Conservation (phyloP, 35 echinoderm and acorn worm species). For the Apostichopus parvimensis region DNA sequence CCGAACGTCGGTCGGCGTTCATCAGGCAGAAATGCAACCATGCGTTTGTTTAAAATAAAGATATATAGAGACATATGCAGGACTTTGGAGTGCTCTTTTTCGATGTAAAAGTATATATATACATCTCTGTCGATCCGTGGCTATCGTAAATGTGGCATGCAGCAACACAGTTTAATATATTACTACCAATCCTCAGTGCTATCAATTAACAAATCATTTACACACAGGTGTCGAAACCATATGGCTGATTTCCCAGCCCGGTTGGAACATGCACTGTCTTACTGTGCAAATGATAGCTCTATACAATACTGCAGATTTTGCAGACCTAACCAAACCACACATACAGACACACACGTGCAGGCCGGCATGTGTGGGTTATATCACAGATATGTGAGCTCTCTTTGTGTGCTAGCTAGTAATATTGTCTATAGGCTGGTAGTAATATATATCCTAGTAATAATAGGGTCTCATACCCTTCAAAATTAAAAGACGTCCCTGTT, state of each 20-base stretch:
- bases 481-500: neutral
- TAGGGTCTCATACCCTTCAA: neutral
- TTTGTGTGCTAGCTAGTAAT: too few relatives aligned
- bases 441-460: conserved; percentile 2
- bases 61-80: too few relatives aligned
- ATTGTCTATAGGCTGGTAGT: too few relatives aligned
- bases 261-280: neutral
- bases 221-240: conserved; percentile 33
- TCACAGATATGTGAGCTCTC: too few relatives aligned
- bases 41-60: neutral
- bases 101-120: neutral
- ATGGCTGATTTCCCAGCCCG: conserved; percentile 17
- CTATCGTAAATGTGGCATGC: conserved; percentile 47
- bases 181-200: neutral
- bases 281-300: neutral
- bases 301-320: neutral
- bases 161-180: conserved; percentile 6
- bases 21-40: conserved; percentile 11
- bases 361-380: neutral
- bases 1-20: neutral
- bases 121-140: conserved; percentile 7
- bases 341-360: conserved; percentile 7
- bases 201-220: neutral
- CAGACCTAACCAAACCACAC: neutral
- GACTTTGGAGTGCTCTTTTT: too few relatives aligned